phyloP scores from a whole-genome alignment of 1,140 invertebrate species.

The Drosophila ficusphila region DNA sequence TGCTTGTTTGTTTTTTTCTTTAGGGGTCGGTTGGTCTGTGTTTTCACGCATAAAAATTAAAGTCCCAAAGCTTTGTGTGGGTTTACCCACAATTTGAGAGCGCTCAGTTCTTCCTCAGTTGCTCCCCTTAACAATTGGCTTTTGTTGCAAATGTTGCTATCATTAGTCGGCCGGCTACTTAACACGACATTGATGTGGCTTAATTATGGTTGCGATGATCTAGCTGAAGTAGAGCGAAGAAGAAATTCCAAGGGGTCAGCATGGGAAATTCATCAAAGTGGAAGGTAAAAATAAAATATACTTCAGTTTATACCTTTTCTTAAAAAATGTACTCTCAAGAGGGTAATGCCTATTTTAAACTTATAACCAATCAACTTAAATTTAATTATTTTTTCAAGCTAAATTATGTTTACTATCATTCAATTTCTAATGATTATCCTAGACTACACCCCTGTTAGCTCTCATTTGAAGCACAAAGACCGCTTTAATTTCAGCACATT shows the following conservation, averaged over 20 bases:
- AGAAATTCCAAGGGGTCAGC: not conserved
- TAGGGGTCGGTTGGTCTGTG: slow-evolving; percentile 56
- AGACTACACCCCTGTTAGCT: slow-evolving; percentile 3
- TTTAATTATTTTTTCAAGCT: too few relatives aligned
- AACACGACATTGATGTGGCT: slow-evolving; percentile 80
- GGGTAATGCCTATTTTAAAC: too few relatives aligned
- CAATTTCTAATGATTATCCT: not conserved
- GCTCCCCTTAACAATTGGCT: slow-evolving; percentile 60
- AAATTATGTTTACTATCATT: too few relatives aligned
- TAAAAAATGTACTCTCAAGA: too few relatives aligned
- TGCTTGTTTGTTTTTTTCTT: slow-evolving; percentile 22
- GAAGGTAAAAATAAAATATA: too few relatives aligned
- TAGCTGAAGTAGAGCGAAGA: slow-evolving; percentile 5
- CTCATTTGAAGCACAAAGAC: slow-evolving; percentile 3
- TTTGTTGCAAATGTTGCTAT: slow-evolving; percentile 75
- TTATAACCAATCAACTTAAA: too few relatives aligned
- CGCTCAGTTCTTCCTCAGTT: not conserved
- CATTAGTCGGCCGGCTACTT: slow-evolving; percentile 80
- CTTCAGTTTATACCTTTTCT: too few relatives aligned
- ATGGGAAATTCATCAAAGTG: not conserved
- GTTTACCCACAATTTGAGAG: not conserved
- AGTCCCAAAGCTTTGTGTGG: slow-evolving; percentile 49
- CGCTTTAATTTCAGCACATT: slow-evolving; percentile 63
- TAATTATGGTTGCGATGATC: slow-evolving; percentile 72
- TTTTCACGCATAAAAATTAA: slow-evolving; percentile 82